Evolutionary conservation across 2,797 vertebrate genomes (phyloP).

Genomic region (Thripadectes ignobilis): DNA sequence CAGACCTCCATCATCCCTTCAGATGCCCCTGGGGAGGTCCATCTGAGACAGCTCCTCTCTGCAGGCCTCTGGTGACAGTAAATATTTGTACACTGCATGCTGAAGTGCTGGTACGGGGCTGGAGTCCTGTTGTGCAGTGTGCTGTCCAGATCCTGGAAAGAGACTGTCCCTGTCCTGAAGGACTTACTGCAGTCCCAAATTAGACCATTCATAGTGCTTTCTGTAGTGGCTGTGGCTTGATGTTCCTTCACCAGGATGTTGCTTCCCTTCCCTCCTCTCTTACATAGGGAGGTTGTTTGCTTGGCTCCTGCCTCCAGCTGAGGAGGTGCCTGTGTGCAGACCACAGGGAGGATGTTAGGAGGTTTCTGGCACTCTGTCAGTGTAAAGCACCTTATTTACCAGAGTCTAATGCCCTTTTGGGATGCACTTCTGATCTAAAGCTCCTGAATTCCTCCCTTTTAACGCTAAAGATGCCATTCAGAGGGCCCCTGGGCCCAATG

Average conservation of each 20-base stretch:
- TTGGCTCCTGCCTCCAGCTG: not conserved
- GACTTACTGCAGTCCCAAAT: not conserved
- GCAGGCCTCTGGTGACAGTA: not conserved
- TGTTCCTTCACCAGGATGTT: not conserved
- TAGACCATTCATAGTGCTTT: not conserved
- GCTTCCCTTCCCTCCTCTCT: not conserved
- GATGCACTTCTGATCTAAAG: slow-evolving; percentile 27
- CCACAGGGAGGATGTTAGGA: slow-evolving; percentile 8
- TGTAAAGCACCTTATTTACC: slow-evolving; percentile 39
- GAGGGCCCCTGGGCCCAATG: not conserved
- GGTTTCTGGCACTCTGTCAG: slow-evolving; percentile 30
- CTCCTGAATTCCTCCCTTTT: slow-evolving; percentile 32
- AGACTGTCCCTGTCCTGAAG: not conserved
- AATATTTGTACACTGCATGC: not conserved
- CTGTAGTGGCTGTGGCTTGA: not conserved
- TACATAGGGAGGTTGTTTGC: not conserved
- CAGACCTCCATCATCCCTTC: not conserved
- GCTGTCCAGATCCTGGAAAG: not conserved
- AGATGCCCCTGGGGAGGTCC: not conserved
- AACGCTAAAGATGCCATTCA: not conserved
- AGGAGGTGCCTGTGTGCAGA: not conserved
- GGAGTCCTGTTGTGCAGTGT: not conserved
- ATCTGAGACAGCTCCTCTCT: not conserved
- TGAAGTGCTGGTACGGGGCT: not conserved
- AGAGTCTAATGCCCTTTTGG: not conserved